Evolutionary conservation across 2,797 vertebrate genomes (phyloP), one percentile per base, ranked within the genome.

Genomic region (Onychomys torridus): DNA sequence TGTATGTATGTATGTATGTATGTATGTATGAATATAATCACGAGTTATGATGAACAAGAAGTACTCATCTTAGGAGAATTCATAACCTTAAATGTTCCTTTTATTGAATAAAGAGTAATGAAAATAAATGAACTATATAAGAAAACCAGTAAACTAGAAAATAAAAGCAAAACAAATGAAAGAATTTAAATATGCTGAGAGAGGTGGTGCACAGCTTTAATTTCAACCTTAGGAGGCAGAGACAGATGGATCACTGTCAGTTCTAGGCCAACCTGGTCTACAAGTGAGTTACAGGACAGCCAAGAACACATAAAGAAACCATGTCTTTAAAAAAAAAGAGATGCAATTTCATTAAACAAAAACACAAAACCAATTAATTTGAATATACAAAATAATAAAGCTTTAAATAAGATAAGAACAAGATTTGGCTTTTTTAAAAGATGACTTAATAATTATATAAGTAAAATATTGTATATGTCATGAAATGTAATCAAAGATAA

Each of bases 101-200:
- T 61, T 91, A 96, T 27, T 90, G 87, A 52, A 79, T 76, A 86
- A 81, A 9, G 40, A 92, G 32, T 52, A 78, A 78, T 88, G 55
- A 78, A 90, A 92, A 59, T 71, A 82, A 77, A 63, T 59, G 19
- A 91, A 49, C 23, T 52, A 52, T 27, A 8, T 37, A 82, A 67
- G 63, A 92, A 83, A 76, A 81, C 46, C 65, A 90, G 43, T 11
- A 97, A 79, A 71, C 32, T 63, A 82, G 29, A 63, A 94, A 87
- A 67, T 34, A 63, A 85, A 85, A 46, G 40, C 17, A 34, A 96
- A 92, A n/a, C 8, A 86, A 63, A 17, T 12, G 49, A 91, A 76
- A 83, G 1, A 52, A 78, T 83, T 17, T 11, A 71, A 7, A 92
- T 25, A 10, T 34, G 16, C 40, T 43, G 5, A 32, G 27, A 65